phyloP scores from a whole-genome alignment of 2,797 vertebrate genomes.

The Prionace glauca region DNA sequence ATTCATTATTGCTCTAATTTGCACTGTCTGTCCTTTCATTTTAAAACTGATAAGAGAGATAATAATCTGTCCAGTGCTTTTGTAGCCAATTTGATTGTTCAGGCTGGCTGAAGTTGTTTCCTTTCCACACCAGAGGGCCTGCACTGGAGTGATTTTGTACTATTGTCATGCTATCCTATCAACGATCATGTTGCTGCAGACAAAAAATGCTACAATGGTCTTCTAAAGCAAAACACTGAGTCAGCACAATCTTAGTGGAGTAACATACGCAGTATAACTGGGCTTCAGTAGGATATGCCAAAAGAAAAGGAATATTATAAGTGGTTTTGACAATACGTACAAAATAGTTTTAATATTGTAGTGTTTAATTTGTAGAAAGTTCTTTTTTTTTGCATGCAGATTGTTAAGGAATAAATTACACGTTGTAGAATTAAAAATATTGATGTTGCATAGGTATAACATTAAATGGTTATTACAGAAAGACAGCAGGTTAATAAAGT shows the following conservation, averaged over 20 bases:
- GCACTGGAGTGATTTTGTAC: background rate
- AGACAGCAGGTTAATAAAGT: background rate
- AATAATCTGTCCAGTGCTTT: background rate
- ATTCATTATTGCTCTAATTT: background rate
- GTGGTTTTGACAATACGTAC: background rate
- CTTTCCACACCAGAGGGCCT: background rate
- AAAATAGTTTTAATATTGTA: background rate
- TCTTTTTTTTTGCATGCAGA: background rate
- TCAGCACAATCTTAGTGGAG: background rate
- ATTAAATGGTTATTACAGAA: background rate
- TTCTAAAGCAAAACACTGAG: background rate
- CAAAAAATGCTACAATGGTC: background rate
- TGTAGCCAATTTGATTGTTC: background rate
- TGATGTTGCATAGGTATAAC: background rate
- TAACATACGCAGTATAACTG: background rate
- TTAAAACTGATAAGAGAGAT: constrained; percentile 13
- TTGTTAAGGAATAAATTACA: background rate
- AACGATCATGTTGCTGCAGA: background rate
- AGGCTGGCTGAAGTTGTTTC: background rate
- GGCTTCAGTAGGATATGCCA: background rate
- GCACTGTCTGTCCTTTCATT: background rate
- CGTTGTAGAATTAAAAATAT: background rate
- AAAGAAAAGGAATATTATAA: background rate
- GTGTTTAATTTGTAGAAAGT: background rate
- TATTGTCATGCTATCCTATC: background rate